Base-by-base conservation (phyloP, 2,888 invertebrate species). In the Taphrorychus bicolor region DNA sequence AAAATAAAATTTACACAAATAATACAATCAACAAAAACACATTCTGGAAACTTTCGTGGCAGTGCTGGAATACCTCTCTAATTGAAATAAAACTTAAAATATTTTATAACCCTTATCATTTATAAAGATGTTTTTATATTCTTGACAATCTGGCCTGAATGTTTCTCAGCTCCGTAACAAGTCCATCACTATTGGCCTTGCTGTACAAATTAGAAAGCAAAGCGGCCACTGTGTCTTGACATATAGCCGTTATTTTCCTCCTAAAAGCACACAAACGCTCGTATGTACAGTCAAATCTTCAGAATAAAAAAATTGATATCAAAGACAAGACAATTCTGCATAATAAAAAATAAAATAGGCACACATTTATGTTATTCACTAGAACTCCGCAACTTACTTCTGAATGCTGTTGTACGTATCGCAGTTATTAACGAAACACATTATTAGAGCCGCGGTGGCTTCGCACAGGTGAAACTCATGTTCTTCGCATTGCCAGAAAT, bases 381-480 rank as follows among this genome's bases (percentile, higher is more conserved):
- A n/a, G n/a, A 51, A 19, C 5, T 19, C 14, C 16, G 7, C 5
- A 2, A 16, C 78, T 79, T 77, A 84, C 85, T 83, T 84, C 70
- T 82, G 80, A 17, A 83, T 82, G 71, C 80, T 84, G 61, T 81
- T 84, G 16, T 91, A 87, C 19, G 84, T 82, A 71, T 86, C 84
- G 24, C 89, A 86, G 75, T 86, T 87, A 62, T 87, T 86, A 54
- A 90, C 87, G 74, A 94, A 89, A 52, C 87, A 84, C 70, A 87
- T 87, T 69, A 95, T 87, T 74, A 96, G 84, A 73, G 88, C 85
- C 64, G 90, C 89, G 19, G 93, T 88, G 3, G 90, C 92, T 79
- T 89, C 88, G 72, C 94, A 89, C 71, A 95, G 85, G 84, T 96
- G 95, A 79, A 91, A 89, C 81, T 95, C 94, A 79, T 93, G 90